phyloP scores from a whole-genome alignment of 2,113 vertebrate species.

The Antechinus stuartii region DNA sequence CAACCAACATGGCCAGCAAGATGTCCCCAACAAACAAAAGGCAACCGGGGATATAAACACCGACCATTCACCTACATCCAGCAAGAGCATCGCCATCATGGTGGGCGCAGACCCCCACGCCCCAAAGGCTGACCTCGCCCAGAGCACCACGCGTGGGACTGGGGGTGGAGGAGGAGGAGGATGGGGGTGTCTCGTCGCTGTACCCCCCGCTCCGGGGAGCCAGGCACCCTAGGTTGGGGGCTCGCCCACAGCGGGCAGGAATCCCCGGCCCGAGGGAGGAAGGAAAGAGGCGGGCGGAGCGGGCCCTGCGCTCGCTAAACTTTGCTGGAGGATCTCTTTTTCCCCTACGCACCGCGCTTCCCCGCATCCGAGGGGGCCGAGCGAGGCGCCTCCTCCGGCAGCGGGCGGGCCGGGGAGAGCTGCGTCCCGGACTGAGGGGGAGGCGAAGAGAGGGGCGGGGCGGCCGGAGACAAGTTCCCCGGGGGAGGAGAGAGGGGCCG shows the following conservation, averaged over 20 bases:
- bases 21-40: constrained; percentile 69
- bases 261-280: constrained; percentile 1
- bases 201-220: constrained; percentile 44
- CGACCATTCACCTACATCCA: constrained; percentile 67
- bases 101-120: constrained; percentile 46
- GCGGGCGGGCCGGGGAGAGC: constrained; percentile 61
- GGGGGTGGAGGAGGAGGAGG: constrained; percentile 7
- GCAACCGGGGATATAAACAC: constrained; percentile 66
- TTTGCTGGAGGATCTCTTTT: constrained; percentile 65
- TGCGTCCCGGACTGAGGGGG: constrained; percentile 53
- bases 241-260: constrained; percentile 2
- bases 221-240: constrained; percentile 33
- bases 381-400: constrained; percentile 51
- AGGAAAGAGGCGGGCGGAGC: neutral
- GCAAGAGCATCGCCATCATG: constrained; percentile 76
- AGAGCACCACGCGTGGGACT: constrained; percentile 12
- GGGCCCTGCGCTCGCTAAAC: constrained; percentile 62
- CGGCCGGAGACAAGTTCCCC: constrained; percentile 75
- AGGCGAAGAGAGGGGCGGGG: constrained; percentile 72
- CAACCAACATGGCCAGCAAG: constrained; percentile 66
- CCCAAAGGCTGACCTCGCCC: constrained; percentile 57
- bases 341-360: constrained; percentile 7
- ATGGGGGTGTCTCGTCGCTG: neutral
- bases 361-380: constrained; percentile 45
- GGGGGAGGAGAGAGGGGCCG: constrained; percentile 54